A percentile compares a stretch with the other conserved stretches of the same genome.
Conservation (phyloP, 2,797 vertebrate species). For the Cichlasoma orientale region DNA sequence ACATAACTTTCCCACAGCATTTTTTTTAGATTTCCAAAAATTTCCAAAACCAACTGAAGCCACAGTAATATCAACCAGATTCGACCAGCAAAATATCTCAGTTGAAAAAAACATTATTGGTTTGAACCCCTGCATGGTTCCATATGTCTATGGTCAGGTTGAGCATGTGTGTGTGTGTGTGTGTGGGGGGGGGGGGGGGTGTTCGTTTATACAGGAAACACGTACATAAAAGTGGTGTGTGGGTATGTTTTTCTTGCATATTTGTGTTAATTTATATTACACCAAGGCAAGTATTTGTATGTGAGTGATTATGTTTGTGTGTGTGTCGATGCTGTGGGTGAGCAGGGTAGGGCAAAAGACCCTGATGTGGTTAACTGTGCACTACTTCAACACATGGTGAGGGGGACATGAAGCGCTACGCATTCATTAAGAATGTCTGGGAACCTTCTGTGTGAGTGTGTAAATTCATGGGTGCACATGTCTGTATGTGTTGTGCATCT, state of each 20-base stretch:
- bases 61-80: constrained; percentile 70
- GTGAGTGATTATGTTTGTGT: constrained; percentile 21
- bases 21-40: constrained; percentile 55
- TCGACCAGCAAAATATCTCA: constrained; percentile 33
- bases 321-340: constrained; percentile 55
- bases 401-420: constrained; percentile 51
- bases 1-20: constrained; percentile 70
- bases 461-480: neutral
- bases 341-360: constrained; percentile 64
- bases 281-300: neutral
- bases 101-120: constrained; percentile 57
- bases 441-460: constrained; percentile 43
- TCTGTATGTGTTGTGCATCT: neutral
- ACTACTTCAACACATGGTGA: constrained; percentile 68
- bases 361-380: constrained; percentile 71
- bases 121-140: constrained; percentile 60
- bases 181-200: constrained; percentile 14
- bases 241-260: constrained; percentile 18
- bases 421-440: constrained; percentile 66
- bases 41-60: constrained; percentile 57
- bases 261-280: constrained; percentile 27
- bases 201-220: constrained; percentile 2
- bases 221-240: neutral
- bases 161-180: constrained; percentile 29
- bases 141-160: constrained; percentile 56